Evolutionary conservation across 2,113 vertebrate species (phyloP), one percentile per base, ranked within the genome.

Genomic region (Choloepus hoffmanni): DNA sequence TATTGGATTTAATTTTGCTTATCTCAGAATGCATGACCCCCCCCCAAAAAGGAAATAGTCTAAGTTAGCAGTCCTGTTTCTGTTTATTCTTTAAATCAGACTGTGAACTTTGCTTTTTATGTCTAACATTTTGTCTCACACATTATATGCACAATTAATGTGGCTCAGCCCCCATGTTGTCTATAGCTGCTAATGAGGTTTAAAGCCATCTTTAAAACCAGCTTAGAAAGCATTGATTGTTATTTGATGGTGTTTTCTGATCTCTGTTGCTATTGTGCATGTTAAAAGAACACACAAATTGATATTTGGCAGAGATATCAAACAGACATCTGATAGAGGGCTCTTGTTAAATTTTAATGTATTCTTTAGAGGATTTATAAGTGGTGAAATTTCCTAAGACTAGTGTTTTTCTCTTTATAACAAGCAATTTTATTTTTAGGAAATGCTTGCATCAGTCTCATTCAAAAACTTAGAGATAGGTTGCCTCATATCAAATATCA

Each of bases 101-200:
- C 76, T 91, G 26, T 86, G 60, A 63, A 55, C 3, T 82, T 60
- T 53, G 19, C 3, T 67, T 30, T 68, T 18, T 19, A 50, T 40
- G 7, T 94, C 76, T 95, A n/a, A 95, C 16, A 12, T 97, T 96
- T 92, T 55, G 23, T 95, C 33, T 97, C 62, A 72, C 33, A 65
- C 3, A 0, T 76, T 78, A 88, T 21, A 93, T 55, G 7, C 72
- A 82, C 53, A 90, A 88, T 95, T 98, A 92, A 89, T 87, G 6
- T 81, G 81, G 55, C 95, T 94, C 63, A 7, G 0, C 88, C 16
- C 0, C 15, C 0, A 74, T 94, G 30, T 94, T 96, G 36, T 96
- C 53, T 88, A 60, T 24, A 93, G 63, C 24, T 97, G n/a, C 23
- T 97, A 94, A 97, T 95, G 60, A 97, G 14, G 76, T 96, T 40